These are phyloP conservation scores for Sipha maydis DNA, from an alignment of 2,888 invertebrate species.

Conservation along the genomic window DNA sequence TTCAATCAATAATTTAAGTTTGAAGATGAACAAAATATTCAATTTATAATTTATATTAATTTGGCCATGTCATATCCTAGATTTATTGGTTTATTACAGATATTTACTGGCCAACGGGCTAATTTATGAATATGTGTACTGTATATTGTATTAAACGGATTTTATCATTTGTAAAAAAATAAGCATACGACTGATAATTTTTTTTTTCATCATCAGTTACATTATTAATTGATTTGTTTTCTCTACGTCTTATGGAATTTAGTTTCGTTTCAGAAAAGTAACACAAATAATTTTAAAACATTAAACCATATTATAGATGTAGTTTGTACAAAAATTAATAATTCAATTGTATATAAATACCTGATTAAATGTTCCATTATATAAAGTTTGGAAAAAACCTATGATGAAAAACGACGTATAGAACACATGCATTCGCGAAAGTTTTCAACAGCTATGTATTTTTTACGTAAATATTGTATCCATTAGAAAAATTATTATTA, in stretches of 20 bases:
- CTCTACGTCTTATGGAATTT: not conserved
- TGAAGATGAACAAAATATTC: not conserved
- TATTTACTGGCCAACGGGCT: not conserved
- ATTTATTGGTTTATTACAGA: not conserved
- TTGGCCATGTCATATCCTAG: not conserved
- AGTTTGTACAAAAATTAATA: not conserved
- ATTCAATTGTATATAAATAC: constrained; percentile 9
- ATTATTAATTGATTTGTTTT: not conserved
- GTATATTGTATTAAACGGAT: not conserved
- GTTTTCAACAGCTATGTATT: not conserved
- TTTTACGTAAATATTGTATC: not conserved
- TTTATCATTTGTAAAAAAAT: not conserved
- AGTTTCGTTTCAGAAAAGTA: not conserved
- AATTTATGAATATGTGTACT: not conserved
- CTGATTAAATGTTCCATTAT: constrained; percentile 38
- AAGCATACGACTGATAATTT: not conserved
- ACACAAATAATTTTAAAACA: not conserved
- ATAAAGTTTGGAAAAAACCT: not conserved
- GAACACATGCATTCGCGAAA: not conserved
- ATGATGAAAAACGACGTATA: not conserved
- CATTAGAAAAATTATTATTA: not conserved
- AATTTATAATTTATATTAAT: constrained; percentile 6
- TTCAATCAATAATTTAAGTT: not conserved
- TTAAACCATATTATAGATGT: not conserved
- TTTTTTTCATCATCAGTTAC: not conserved